These are phyloP conservation scores for Lithobius niger DNA, from an alignment of 1,140 invertebrate genomes.

Conservation along the genomic window DNA sequence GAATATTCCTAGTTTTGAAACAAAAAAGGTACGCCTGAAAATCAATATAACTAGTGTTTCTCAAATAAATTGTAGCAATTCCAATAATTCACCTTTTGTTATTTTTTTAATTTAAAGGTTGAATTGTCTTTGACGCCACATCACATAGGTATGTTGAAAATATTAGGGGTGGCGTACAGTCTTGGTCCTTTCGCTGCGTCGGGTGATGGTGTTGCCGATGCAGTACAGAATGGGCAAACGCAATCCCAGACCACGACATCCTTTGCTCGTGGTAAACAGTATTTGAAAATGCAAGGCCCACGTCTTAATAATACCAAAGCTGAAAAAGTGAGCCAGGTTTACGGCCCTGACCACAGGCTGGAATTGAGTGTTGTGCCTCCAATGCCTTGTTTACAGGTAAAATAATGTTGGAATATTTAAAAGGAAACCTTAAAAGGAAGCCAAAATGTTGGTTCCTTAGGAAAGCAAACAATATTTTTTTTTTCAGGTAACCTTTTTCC, in stretches of 20 bases:
- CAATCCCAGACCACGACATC: slow-evolving; percentile 21
- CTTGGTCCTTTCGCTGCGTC: slow-evolving; percentile 15
- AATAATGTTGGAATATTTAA: no score
- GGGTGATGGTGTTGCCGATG: no score
- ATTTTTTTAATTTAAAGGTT: slow-evolving; percentile 5
- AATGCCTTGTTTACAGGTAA: slow-evolving; percentile 34
- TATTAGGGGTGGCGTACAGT: slow-evolving; percentile 32
- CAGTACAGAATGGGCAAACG: background rate
- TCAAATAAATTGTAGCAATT: no score
- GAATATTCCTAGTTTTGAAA: no score
- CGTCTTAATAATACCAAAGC: slow-evolving; percentile 32
- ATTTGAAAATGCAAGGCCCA: slow-evolving; percentile 32
- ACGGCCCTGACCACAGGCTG: slow-evolving; percentile 34
- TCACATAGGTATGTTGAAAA: slow-evolving; percentile 28
- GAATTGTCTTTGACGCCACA: slow-evolving; percentile 27
- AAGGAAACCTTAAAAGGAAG: no score
- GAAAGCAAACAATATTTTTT: no score
- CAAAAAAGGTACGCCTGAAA: no score
- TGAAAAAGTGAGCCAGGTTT: slow-evolving; percentile 30
- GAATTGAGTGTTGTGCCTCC: slow-evolving; percentile 32
- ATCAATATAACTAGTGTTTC: no score
- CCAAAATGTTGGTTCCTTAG: no score
- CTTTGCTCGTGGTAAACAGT: slow-evolving; percentile 31
- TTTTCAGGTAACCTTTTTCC: slow-evolving; percentile 49
- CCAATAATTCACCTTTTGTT: no score